phyloP scores from a whole-genome alignment of 1,140 invertebrate genomes.

The Leptestheria dahalacensis region DNA sequence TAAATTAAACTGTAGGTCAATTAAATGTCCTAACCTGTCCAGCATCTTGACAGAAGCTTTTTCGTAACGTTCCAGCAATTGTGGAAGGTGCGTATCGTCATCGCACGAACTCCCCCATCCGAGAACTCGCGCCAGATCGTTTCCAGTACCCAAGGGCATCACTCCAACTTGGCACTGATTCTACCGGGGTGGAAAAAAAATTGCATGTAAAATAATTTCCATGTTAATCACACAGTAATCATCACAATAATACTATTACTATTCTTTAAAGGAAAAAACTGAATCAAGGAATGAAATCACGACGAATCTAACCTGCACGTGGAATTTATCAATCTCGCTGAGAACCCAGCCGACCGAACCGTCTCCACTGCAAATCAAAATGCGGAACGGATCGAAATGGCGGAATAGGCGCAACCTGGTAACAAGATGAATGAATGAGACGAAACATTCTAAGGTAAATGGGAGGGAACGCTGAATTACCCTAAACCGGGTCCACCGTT shows the following conservation, averaged over 20 bases:
- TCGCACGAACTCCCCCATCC: constrained; percentile 94
- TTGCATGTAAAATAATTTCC: too few relatives aligned
- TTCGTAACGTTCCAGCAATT: constrained; percentile 83
- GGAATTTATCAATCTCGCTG: constrained; percentile 76
- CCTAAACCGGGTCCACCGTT: constrained; percentile 67
- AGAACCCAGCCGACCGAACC: constrained; percentile 89
- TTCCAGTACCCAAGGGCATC: constrained; percentile 85
- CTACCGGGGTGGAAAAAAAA: too few relatives aligned
- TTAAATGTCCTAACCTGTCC: constrained; percentile 53
- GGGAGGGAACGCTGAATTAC: constrained; percentile 31
- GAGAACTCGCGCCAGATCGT: constrained; percentile 81
- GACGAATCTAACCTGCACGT: constrained; percentile 62
- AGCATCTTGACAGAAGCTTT: constrained; percentile 89
- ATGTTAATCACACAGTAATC: too few relatives aligned
- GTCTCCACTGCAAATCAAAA: constrained; percentile 83
- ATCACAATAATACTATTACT: too few relatives aligned
- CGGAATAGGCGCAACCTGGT: constrained; percentile 61
- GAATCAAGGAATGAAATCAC: background rate
- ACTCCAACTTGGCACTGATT: constrained; percentile 83
- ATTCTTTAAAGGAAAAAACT: background rate
- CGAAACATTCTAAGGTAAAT: background rate
- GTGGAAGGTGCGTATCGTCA: constrained; percentile 81
- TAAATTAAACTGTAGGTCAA: too few relatives aligned
- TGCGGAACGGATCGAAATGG: constrained; percentile 79
- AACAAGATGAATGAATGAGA: constrained; percentile 12